A percentile compares a stretch with the other conserved stretches of the same genome.
Conservation (phyloP, 92 coral and sea anemone genomes). For the Paragorgia papillata region DNA sequence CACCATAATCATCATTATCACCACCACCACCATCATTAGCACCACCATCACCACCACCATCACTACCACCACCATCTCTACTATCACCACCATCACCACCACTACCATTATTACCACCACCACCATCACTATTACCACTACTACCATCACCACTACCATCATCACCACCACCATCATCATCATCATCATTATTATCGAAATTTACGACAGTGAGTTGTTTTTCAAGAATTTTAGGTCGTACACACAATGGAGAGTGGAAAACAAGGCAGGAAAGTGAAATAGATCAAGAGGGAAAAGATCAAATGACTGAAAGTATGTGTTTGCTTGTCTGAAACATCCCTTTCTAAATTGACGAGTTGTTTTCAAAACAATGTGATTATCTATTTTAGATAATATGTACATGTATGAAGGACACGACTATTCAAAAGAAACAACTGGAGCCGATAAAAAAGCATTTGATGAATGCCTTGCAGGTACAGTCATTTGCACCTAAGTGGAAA, state of each 20-base stretch:
- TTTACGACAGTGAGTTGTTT: not conserved
- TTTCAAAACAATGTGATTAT: not conserved
- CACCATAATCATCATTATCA: no score
- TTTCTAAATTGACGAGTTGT: not conserved
- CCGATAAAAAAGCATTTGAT: conserved; percentile 77
- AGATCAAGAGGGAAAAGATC: conserved; percentile 32
- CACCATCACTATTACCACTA: no score
- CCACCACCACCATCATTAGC: no score
- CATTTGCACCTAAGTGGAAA: no score
- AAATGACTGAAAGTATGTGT: conserved; percentile 17
- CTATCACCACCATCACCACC: no score
- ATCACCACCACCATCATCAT: no score
- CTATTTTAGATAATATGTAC: conserved; percentile 62
- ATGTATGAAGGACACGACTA: conserved; percentile 88
- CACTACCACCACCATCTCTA: no score
- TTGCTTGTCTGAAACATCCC: no score
- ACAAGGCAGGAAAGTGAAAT: conserved; percentile 38
- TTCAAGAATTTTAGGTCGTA: conserved; percentile 77
- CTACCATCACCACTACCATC: no score
- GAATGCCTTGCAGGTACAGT: conserved; percentile 78
- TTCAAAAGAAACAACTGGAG: conserved; percentile 67
- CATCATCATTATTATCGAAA: not conserved
- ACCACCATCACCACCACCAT: no score
- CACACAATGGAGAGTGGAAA: conserved; percentile 69
- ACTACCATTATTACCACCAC: no score